Evolutionary conservation across 1,140 invertebrate species (phyloP).

Genomic region (Zaprionus kolodkinae): DNA sequence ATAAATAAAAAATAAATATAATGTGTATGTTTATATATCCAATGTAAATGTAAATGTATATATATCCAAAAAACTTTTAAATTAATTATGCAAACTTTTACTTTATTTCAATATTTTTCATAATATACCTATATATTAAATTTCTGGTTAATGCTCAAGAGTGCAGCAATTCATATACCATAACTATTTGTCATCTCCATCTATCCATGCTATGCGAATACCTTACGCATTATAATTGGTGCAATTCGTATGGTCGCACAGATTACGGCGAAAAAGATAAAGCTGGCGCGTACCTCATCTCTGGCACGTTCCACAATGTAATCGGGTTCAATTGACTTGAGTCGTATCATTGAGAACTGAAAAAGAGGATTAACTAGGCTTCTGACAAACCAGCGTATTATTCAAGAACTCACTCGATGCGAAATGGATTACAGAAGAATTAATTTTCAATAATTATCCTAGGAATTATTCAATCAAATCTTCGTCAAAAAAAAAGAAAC

Average conservation of each 20-base stretch:
- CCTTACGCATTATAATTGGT: slow-evolving; percentile 32
- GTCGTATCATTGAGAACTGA: slow-evolving; percentile 52
- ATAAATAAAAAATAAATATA: too few relatives aligned
- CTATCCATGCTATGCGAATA: slow-evolving; percentile 6
- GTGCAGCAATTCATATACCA: background rate
- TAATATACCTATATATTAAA: background rate
- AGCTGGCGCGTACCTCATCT: slow-evolving; percentile 53
- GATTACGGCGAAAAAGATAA: slow-evolving; percentile 50
- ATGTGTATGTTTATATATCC: background rate
- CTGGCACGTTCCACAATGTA: slow-evolving; percentile 36
- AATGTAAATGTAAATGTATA: background rate
- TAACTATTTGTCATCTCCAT: too few relatives aligned
- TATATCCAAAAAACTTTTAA: too few relatives aligned
- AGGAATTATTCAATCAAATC: slow-evolving; percentile 4
- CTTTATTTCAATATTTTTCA: too few relatives aligned
- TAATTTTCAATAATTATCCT: background rate
- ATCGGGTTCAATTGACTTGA: slow-evolving; percentile 32
- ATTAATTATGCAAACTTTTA: too few relatives aligned
- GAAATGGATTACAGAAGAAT: background rate
- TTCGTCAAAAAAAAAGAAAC: background rate
- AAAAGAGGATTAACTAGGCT: too few relatives aligned
- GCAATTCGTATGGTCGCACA: slow-evolving; percentile 51
- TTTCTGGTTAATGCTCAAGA: background rate
- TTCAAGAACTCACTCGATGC: background rate
- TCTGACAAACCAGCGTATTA: too few relatives aligned